These are phyloP conservation scores for Cossypha polioptera DNA, from an alignment of 2,797 vertebrate genomes.

Conservation along the genomic window DNA sequence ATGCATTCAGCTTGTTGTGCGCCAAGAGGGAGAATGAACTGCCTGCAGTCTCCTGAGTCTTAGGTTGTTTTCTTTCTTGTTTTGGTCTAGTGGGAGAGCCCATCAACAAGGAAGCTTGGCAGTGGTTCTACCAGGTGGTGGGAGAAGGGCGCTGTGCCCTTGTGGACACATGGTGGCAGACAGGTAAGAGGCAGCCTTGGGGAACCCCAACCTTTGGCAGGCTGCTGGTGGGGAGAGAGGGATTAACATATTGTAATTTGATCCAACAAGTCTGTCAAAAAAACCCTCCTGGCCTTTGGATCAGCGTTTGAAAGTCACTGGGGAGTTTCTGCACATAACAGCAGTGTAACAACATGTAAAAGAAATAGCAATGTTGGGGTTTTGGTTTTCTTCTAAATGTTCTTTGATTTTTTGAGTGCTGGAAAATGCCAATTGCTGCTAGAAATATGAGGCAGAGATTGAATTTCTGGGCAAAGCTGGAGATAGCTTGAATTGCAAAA, in stretches of 20 bases:
- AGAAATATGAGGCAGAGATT: neutral
- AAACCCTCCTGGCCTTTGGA: neutral
- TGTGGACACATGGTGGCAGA: slow-evolving; percentile 99
- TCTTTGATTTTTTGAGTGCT: neutral
- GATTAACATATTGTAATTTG: neutral
- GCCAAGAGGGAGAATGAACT: neutral
- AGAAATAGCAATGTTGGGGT: neutral
- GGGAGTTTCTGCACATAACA: neutral
- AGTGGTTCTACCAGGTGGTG: slow-evolving; percentile 91
- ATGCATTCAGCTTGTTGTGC: neutral
- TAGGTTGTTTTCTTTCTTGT: neutral
- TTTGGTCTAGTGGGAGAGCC: slow-evolving; percentile 89
- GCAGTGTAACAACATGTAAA: neutral
- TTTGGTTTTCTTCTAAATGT: neutral
- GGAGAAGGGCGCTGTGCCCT: slow-evolving; percentile 88
- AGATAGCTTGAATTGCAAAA: neutral
- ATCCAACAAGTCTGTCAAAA: neutral
- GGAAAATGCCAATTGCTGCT: neutral
- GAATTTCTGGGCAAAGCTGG: neutral
- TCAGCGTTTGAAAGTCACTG: neutral
- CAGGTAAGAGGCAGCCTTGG: slow-evolving; percentile 78
- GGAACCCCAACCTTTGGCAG: neutral
- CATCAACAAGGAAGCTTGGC: slow-evolving; percentile 95
- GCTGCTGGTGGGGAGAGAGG: neutral
- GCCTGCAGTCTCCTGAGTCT: neutral